Percentiles rank a stretch among this genome's conserved stretches.
These are phyloP conservation scores for Anableps anableps DNA, from an alignment of 2,797 vertebrate species.

Conservation along the genomic window DNA sequence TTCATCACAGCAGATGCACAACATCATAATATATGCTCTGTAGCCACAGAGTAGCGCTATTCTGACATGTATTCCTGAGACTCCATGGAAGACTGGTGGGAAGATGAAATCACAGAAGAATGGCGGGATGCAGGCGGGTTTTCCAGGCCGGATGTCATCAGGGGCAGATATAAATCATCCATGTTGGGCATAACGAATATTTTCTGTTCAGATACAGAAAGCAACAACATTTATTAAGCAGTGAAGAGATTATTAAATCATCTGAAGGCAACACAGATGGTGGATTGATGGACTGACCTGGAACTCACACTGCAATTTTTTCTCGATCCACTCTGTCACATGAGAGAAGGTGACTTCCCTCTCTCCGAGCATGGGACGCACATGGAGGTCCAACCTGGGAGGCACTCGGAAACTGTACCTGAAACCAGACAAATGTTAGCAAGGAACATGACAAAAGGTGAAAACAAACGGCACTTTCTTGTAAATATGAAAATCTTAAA, in stretches of 20 bases:
- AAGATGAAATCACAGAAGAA: slow-evolving; percentile 56
- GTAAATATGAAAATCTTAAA: neutral
- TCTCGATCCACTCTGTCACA: slow-evolving; percentile 91
- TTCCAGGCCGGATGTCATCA: slow-evolving; percentile 87
- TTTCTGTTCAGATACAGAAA: slow-evolving; percentile 78
- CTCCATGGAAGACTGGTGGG: slow-evolving; percentile 73
- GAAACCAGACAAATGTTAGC: neutral
- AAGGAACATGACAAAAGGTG: neutral
- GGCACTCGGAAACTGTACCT: slow-evolving; percentile 86
- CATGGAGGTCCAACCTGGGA: slow-evolving; percentile 86
- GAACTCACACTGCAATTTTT: slow-evolving; percentile 88
- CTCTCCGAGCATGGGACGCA: slow-evolving; percentile 87
- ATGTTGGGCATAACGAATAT: slow-evolving; percentile 92
- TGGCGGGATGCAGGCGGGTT: slow-evolving; percentile 60
- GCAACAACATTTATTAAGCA: neutral
- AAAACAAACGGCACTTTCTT: neutral
- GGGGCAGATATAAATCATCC: slow-evolving; percentile 88
- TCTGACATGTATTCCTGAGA: slow-evolving; percentile 73
- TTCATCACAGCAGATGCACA: slow-evolving; percentile 17
- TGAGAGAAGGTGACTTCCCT: slow-evolving; percentile 89
- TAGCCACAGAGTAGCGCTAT: slow-evolving; percentile 28
- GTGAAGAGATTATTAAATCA: neutral
- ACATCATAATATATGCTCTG: neutral
- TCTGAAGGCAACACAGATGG: neutral
- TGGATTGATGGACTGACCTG: slow-evolving; percentile 78